Evolutionary conservation across 2,888 invertebrate genomes (phyloP), one percentile per base, ranked within the genome.

Genomic region (Euplagia quadripunctaria): DNA sequence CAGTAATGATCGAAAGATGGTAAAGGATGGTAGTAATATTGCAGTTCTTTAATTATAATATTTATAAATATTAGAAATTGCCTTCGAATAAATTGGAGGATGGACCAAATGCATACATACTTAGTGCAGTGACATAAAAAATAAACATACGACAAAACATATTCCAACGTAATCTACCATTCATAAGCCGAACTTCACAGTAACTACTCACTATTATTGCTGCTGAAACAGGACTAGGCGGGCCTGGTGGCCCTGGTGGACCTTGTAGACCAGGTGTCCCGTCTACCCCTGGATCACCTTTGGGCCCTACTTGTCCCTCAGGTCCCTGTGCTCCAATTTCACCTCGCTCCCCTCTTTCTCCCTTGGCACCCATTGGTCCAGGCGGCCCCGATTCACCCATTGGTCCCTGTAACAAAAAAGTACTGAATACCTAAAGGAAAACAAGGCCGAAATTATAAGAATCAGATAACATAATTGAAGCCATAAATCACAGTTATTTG

Each of bases 211-310:
- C 95, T 79, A 94, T 88, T 55, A 94, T 82, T 6, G 92, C 87
- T 68, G 92, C 86, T 4, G 91, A 79, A 2, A 85, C 84, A 9
- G 86, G 82, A 42, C 87, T 96, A 0, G 96, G 93, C 9, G 97
- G 97, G 61, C 97, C 97, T 72, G 97, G 97, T 74, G 97, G 97
- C 68, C 97, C 98, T 70, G 97, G 97, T 12, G 97, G 97, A 51
- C 98, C 97, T 79, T 96, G 94, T 49, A 96, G 92, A 7, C 98
- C 98, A 41, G 97, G 96, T 68, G 96, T 91, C 1, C 98, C 98
- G 87, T 98, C 97, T 67, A 96, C 93, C 42, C 98, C 98, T 70
- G 97, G 96, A 80, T 97, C 97, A 42, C 98, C 98, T 94, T 98
- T 98, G 52, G 97, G 96, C 42, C 98, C 98, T 85, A 97, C 97